Evolutionary conservation across 2,888 invertebrate genomes (phyloP).

Genomic region (Athetis lepigone): DNA sequence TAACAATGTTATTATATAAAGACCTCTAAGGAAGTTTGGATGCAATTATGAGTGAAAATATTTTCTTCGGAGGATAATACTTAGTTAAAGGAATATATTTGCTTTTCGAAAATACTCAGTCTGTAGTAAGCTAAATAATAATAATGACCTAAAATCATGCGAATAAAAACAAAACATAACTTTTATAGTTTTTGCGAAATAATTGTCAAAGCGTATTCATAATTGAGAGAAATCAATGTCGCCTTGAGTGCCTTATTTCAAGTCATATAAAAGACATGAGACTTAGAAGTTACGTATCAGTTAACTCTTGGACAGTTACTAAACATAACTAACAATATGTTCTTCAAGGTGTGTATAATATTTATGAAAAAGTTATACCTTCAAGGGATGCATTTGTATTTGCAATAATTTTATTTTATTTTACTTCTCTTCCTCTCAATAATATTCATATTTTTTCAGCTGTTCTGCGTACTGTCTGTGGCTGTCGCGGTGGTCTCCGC

Average conservation of each 20-base stretch:
- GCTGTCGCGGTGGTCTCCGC: conserved; percentile 26
- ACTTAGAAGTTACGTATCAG: conserved; percentile 41
- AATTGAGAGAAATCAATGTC: conserved; percentile 54
- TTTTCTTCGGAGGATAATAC: too few species aligned
- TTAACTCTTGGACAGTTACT: conserved; percentile 19
- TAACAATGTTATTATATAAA: too few species aligned
- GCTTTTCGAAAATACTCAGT: background rate
- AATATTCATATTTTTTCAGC: conserved; percentile 18
- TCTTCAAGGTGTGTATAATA: conserved; percentile 37
- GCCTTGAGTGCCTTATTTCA: conserved; percentile 49
- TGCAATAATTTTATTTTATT: too few species aligned
- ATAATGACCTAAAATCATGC: conserved; percentile 19
- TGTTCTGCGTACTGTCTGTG: conserved; percentile 36
- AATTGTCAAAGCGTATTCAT: conserved; percentile 25
- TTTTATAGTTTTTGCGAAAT: conserved; percentile 31
- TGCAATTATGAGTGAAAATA: too few species aligned
- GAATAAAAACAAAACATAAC: conserved; percentile 4
- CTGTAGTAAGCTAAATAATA: background rate
- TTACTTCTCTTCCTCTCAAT: too few species aligned
- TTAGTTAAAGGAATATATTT: background rate
- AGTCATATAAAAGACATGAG: conserved; percentile 53
- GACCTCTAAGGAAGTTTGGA: too few species aligned
- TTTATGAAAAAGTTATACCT: background rate
- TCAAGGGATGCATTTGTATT: background rate
- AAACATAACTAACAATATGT: conserved; percentile 28